These are phyloP conservation scores for Diarsia rubi DNA, from an alignment of 2,888 invertebrate genomes.

Conservation along the genomic window DNA sequence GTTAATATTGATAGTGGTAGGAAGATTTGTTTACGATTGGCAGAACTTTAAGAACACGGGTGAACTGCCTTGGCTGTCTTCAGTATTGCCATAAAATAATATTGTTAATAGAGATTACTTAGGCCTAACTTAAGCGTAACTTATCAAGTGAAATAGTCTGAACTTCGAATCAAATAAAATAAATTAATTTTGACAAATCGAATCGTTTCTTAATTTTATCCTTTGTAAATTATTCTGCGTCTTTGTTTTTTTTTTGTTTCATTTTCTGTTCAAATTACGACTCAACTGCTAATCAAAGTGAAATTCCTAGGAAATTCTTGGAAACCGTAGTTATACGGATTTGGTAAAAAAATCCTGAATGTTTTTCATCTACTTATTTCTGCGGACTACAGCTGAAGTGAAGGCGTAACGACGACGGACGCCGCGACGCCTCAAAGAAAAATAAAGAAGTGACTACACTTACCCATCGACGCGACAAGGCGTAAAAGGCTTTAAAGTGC, in stretches of 20 bases:
- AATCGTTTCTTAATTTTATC: background rate
- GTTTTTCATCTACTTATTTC: background rate
- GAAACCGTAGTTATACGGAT: background rate
- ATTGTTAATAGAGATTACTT: background rate
- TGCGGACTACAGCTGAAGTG: background rate
- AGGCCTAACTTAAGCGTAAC: conserved; percentile 1
- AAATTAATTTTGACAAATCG: conserved; percentile 15
- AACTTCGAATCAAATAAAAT: conserved; percentile 45
- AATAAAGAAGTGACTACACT: background rate
- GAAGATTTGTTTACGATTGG: conserved; percentile 95
- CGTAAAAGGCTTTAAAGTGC: too few species aligned
- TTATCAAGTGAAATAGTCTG: conserved; percentile 32
- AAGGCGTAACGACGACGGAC: too few species aligned
- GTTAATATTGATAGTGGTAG: conserved; percentile 93
- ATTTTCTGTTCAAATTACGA: background rate
- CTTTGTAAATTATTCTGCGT: background rate
- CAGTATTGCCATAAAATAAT: conserved; percentile 92
- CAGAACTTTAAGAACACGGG: conserved; percentile 95
- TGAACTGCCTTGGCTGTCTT: conserved; percentile 95
- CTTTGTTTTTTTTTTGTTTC: background rate
- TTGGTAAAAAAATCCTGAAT: too few species aligned
- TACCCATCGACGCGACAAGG: background rate
- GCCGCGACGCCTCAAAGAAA: too few species aligned
- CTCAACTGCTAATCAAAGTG: background rate
- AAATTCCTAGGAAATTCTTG: background rate